Evolutionary conservation across 2,113 vertebrate species (phyloP), one percentile per base, ranked within the genome.

Genomic region (Phoxinus phoxinus): DNA sequence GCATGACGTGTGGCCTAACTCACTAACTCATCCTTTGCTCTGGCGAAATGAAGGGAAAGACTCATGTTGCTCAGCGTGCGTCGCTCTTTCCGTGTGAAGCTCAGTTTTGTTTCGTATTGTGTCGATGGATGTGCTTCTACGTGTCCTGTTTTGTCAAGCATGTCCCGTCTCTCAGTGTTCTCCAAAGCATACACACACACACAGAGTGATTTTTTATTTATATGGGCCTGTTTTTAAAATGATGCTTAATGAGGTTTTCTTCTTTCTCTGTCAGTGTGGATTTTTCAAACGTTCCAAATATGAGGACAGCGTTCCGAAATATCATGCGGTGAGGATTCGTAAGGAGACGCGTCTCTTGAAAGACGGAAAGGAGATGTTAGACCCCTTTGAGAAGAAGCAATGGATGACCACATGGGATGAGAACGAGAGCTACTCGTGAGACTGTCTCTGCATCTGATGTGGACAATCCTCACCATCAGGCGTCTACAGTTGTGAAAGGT

Each of bases 261-360:
- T 80, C 74, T 86, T 35, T 72, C 25, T 78, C 73, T 25, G 75
- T 73, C 92, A 99, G 98, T 99, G 97, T 61, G 98, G 98, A 90
- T 99, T 99, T 96, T 99, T 99, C 93, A 96, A 95, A 89, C 98
- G 97, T 67, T 95, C 97, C 85, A 96, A 96, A 93, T 97, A 96
- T 90, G 96, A 97, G 13, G 95, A 98, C 92, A 96, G 94, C 21
- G 89, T 99, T 87, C 98, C 98, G 72, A 95, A 93, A 86, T 99
- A 99, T 93, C 95, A 98, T 10, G 98, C 98, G 6, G 97, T 99
- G 86, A 95, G 97, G 88, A 98, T 99, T 88, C 95, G 94, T 10
- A 99, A 97, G 91, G 96, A 97, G 90, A 94, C 96, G 27, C 93
- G 94, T 2, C 94, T 95, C 80, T 92, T 94, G 86, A 94, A 95